phyloP scores from a whole-genome alignment of 2,888 invertebrate genomes.

The Stramonita haemastoma region DNA sequence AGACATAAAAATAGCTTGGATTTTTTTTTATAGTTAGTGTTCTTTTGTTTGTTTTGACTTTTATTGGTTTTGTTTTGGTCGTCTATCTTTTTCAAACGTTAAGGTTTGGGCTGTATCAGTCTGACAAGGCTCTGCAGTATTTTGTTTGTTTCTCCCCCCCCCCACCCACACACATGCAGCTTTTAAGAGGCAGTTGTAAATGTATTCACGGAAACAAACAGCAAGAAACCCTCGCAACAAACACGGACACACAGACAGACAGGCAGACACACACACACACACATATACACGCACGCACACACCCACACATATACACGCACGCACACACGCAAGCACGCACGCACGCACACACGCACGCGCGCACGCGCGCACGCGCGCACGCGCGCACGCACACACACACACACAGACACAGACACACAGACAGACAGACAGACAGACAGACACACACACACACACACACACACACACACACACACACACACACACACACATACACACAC shows the following conservation, averaged over 20 bases:
- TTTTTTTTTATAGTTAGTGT: too few species aligned
- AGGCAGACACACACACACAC: too few species aligned
- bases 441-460: slow-evolving; percentile 29
- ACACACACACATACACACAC: neutral
- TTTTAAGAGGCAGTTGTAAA: neutral
- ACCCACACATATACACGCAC: neutral
- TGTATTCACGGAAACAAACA: too few species aligned
- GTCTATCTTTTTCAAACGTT: too few species aligned
- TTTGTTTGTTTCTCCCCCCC: too few species aligned
- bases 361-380: neutral
- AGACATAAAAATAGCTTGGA: too few species aligned
- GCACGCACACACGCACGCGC: neutral
- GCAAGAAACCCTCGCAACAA: neutral
- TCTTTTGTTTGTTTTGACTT: too few species aligned
- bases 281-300: neutral
- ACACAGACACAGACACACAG: neutral
- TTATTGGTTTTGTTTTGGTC: too few species aligned
- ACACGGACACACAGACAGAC: too few species aligned
- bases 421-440: neutral
- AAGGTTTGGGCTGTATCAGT: too few species aligned
- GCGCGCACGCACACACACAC: slow-evolving; percentile 22
- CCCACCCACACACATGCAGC: neutral
- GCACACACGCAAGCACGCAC: neutral
- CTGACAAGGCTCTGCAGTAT: too few species aligned
- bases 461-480: slow-evolving; percentile 2